Percentiles rank a stretch among this genome's conserved stretches.
These are phyloP conservation scores for Phylloscopus trochilus DNA, from an alignment of 2,113 vertebrate species.

Conservation along the genomic window DNA sequence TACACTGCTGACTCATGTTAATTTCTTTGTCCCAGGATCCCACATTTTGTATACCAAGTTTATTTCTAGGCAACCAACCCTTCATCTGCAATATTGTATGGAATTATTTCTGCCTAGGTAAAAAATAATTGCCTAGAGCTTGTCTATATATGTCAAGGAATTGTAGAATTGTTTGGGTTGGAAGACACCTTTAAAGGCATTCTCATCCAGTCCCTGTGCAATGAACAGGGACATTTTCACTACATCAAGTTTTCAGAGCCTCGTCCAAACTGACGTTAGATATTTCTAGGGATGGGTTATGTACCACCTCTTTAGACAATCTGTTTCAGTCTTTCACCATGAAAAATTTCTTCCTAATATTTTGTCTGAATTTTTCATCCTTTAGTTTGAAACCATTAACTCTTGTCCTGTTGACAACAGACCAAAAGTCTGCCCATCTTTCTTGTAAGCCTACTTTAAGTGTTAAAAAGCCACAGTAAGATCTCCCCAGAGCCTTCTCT, in stretches of 20 bases:
- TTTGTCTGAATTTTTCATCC: background rate
- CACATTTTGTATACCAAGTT: background rate
- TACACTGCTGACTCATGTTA: background rate
- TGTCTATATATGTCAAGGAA: background rate
- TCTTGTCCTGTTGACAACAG: background rate
- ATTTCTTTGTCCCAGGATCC: background rate
- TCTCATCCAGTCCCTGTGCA: background rate
- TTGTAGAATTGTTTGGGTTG: background rate
- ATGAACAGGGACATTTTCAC: background rate
- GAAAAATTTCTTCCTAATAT: background rate
- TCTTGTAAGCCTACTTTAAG: background rate
- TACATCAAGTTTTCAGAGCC: background rate
- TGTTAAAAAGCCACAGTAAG: background rate
- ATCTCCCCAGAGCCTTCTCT: background rate
- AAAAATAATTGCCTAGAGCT: background rate
- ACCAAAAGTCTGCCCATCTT: background rate
- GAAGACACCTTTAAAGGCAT: background rate
- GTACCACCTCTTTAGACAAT: background rate
- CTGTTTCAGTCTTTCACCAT: background rate
- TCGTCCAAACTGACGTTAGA: fast-evolving
- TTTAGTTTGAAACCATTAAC: background rate
- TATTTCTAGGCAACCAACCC: background rate
- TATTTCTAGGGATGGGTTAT: background rate
- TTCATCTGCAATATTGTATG: background rate
- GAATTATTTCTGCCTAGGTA: background rate